Conservation (phyloP, 2,113 vertebrate genomes). For the Geococcyx californianus region DNA sequence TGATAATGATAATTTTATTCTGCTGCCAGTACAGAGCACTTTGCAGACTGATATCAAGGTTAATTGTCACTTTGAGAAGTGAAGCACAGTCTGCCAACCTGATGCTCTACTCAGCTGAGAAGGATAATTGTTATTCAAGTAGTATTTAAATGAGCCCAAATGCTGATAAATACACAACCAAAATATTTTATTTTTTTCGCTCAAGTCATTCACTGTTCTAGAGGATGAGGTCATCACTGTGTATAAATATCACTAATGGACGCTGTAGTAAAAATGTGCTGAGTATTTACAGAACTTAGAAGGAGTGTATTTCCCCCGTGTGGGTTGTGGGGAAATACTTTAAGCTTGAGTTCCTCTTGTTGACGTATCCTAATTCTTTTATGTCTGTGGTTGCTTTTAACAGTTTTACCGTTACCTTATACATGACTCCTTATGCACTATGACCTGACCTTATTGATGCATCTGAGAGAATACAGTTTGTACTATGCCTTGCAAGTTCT, state of each 20-base stretch:
- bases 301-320: background rate
- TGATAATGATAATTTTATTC: conserved; percentile 60
- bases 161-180: conserved; percentile 27
- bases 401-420: background rate
- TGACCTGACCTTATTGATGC: background rate
- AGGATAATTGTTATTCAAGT: conserved; percentile 47
- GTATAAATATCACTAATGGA: conserved; percentile 24
- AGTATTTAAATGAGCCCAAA: conserved; percentile 46
- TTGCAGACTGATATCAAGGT: conserved; percentile 64
- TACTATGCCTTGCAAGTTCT: background rate
- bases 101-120: conserved; percentile 47
- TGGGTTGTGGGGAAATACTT: conserved; percentile 10
- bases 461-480: background rate
- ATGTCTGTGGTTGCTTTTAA: background rate
- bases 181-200: background rate
- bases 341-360: conserved; percentile 21
- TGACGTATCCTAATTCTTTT: conserved; percentile 10
- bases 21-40: conserved; percentile 44
- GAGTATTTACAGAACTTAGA: background rate
- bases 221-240: conserved; percentile 30
- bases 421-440: background rate
- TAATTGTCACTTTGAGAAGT: conserved; percentile 65
- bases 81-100: conserved; percentile 40
- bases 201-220: conserved; percentile 2
- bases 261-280: background rate